Base-by-base conservation (phyloP, 2,113 vertebrate species). In the Tychaedon coryphoeus region DNA sequence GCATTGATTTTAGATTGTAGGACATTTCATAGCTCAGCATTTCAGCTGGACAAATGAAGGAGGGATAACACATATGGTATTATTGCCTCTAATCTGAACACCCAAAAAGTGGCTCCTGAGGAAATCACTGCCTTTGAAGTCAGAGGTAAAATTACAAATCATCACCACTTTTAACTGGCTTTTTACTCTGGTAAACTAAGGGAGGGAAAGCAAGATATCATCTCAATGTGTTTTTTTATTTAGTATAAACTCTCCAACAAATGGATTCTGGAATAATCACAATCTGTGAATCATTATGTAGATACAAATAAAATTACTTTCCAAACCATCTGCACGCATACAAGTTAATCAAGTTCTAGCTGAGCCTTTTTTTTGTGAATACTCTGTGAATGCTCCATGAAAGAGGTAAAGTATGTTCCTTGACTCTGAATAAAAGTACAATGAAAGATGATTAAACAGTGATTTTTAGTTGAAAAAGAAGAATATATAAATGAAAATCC, bases 261-360 rank as follows among this genome's bases (percentile, higher is more conserved):
- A 23, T 57, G 31, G 20, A 26, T 75, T 84, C 19, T 83, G 36
- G 12, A 66, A 64, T 69, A 74, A 84, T 66, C 57, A 62, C 34
- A 71, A 25, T 74, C 51, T 67, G 29, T 90, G 84, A 56, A 88
- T 88, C 57, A 62, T 23, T 51, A 23, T 70, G 34, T 62, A 51
- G 45, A 48, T 70, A 83, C 19, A 90, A 88, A 95, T 66, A 91
- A 93, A 86, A 91, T 84, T 53, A 58, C 14, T 84, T 91, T 91
- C 34, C 42, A 88, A 91, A 60, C 19, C 33, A 38, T 69, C 60
- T 92, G 14, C 66, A 75, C 40, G 17, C 14, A 66, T 50, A 72
- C 15, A 83, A 80, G 50, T 56, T 53, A 84, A 86, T 40, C 19
- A 6, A 79, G 10, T 50, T 78, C 28, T 66, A 74, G 25, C 19